Conservation (phyloP, 2,797 vertebrate species). For the Sparidentex hasta region DNA sequence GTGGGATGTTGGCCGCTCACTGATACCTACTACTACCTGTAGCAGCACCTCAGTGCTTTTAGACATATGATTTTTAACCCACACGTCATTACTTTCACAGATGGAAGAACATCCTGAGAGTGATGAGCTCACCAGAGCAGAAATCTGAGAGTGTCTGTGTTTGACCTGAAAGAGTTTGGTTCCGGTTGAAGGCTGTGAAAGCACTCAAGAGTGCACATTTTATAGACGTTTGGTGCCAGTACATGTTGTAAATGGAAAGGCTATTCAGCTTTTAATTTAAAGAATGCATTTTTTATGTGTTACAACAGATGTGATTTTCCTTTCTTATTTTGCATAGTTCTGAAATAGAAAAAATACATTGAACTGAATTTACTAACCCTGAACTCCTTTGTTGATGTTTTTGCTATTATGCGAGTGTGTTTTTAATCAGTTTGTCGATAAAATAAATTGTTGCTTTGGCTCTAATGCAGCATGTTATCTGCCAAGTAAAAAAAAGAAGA, state of each 20-base stretch:
- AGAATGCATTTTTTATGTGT: not conserved
- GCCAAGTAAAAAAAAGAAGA: too few relatives aligned
- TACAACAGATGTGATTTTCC: not conserved
- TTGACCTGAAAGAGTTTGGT: conserved; percentile 10
- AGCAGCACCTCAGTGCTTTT: conserved; percentile 3
- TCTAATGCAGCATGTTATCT: too few relatives aligned
- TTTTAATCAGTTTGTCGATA: too few relatives aligned
- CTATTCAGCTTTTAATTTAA: not conserved
- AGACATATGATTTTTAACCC: not conserved
- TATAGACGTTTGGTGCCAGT: not conserved
- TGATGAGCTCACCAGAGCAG: conserved; percentile 43
- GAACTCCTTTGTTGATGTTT: not conserved
- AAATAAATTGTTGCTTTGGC: too few relatives aligned
- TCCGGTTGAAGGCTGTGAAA: not conserved
- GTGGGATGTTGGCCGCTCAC: conserved; percentile 15
- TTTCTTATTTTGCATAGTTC: not conserved
- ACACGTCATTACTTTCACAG: conserved; percentile 55
- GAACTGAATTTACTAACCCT: not conserved
- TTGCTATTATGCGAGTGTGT: not conserved
- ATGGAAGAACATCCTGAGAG: conserved; percentile 42
- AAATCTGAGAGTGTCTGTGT: conserved; percentile 62
- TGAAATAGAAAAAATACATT: not conserved
- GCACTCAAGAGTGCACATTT: not conserved
- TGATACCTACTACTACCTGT: conserved; percentile 6
- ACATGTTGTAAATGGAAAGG: not conserved